A percentile compares a stretch with the other conserved stretches of the same genome.
Evolutionary conservation across 2,888 invertebrate species (phyloP).

Genomic region (Drosophila longiperda): DNA sequence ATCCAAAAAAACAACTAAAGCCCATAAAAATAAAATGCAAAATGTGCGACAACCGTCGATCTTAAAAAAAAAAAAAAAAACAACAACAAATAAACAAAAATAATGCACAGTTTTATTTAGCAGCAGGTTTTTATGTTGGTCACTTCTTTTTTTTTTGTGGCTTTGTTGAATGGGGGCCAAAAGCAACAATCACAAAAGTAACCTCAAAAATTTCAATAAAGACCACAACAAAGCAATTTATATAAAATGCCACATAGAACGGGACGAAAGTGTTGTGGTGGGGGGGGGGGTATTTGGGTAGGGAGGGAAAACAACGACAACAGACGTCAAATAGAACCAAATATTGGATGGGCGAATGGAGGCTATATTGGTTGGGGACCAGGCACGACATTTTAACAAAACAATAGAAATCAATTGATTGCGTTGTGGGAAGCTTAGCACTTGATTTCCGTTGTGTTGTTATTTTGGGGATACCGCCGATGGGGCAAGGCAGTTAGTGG

Average conservation of each 20-base stretch:
- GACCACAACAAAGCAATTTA: conserved; percentile 83
- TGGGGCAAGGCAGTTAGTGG: conserved; percentile 24
- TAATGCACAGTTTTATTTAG: conserved; percentile 74
- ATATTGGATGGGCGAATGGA: conserved; percentile 30
- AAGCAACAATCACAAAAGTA: conserved; percentile 80
- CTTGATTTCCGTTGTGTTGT: conserved; percentile 76
- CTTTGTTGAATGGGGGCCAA: conserved; percentile 45
- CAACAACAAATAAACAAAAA: conserved; percentile 78
- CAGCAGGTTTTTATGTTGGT: conserved; percentile 34
- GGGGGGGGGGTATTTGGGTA: conserved; percentile 1
- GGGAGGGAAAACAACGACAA: conserved; percentile 43
- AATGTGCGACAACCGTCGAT: conserved; percentile 62
- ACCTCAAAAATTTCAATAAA: conserved; percentile 82
- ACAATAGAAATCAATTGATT: conserved; percentile 82
- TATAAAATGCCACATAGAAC: conserved; percentile 72
- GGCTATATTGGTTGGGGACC: conserved; percentile 36
- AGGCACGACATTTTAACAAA: conserved; percentile 80
- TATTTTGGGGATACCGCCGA: conserved; percentile 52
- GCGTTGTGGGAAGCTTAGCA: conserved; percentile 83
- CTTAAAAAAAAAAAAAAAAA: conserved; percentile 62
- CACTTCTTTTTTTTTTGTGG: conserved; percentile 18
- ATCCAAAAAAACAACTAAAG: conserved; percentile 19
- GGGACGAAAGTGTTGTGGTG: not conserved
- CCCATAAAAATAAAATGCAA: conserved; percentile 67
- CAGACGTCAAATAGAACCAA: conserved; percentile 69